These are phyloP conservation scores for Nasonia oneida DNA, from an alignment of 2,888 invertebrate genomes.

Conservation along the genomic window DNA sequence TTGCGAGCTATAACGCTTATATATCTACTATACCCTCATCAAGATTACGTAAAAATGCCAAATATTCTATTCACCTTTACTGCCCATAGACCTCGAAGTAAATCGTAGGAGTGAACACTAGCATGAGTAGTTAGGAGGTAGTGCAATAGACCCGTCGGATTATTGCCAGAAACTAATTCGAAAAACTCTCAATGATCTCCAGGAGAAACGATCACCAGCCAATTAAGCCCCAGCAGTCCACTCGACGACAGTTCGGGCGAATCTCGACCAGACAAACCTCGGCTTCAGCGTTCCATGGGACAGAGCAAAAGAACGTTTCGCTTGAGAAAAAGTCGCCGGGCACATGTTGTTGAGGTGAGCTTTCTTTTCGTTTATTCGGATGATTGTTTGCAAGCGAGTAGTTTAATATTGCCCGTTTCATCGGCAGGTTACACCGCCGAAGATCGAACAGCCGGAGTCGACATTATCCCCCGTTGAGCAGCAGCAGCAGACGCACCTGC, in stretches of 20 bases:
- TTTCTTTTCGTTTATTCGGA: too few species aligned
- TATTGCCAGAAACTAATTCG: neutral
- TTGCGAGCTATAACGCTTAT: too few species aligned
- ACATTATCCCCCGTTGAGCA: slow-evolving; percentile 14
- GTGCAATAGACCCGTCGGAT: neutral
- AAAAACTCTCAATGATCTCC: slow-evolving; percentile 50
- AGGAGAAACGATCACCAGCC: slow-evolving; percentile 89
- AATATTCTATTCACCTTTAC: neutral
- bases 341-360: slow-evolving; percentile 83
- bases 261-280: slow-evolving; percentile 82
- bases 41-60: neutral
- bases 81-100: neutral
- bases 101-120: slow-evolving; percentile 15
- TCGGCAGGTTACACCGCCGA: slow-evolving; percentile 77
- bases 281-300: slow-evolving; percentile 94
- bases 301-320: slow-evolving; percentile 97
- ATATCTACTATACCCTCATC: too few species aligned
- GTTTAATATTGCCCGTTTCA: neutral
- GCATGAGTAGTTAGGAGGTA: slow-evolving; percentile 45
- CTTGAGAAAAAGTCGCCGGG: slow-evolving; percentile 87
- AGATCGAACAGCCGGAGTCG: neutral
- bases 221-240: slow-evolving; percentile 87
- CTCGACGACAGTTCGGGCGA: slow-evolving; percentile 86
- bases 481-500: neutral
- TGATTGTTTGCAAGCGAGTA: too few species aligned